These are phyloP conservation scores for Heterodera filipjevi DNA, from an alignment of 2,888 invertebrate species.

Conservation along the genomic window DNA sequence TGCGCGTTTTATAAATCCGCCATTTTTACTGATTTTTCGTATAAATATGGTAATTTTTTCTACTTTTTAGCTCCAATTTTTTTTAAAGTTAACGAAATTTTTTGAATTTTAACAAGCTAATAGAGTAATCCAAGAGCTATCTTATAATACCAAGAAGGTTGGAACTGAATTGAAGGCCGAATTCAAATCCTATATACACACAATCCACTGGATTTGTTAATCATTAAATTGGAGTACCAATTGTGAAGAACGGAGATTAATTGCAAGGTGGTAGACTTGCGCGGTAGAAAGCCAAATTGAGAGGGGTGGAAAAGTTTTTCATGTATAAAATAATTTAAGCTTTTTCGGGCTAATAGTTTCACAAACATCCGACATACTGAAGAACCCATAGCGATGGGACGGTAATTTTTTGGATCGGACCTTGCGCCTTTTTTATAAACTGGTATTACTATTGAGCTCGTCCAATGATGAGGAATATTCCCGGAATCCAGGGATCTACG, in stretches of 20 bases:
- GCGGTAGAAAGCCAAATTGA: background rate
- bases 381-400: slow-evolving; percentile 1
- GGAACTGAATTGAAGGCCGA: background rate
- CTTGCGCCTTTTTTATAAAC: background rate
- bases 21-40: no score
- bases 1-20: no score
- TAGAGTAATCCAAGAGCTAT: no score
- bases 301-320: background rate
- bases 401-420: background rate
- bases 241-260: no score
- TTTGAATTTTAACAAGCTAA: no score
- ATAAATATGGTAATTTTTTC: no score
- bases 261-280: background rate
- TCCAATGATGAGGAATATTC: background rate
- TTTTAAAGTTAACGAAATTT: no score
- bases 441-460: background rate
- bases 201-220: background rate
- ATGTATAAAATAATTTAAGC: background rate
- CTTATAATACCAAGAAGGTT: background rate
- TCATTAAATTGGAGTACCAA: background rate
- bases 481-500: background rate
- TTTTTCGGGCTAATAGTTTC: background rate
- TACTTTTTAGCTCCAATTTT: no score
- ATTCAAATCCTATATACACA: background rate
- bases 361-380: background rate